Conservation (phyloP, 2,888 invertebrate genomes). For the Lamellibrachia columna region DNA sequence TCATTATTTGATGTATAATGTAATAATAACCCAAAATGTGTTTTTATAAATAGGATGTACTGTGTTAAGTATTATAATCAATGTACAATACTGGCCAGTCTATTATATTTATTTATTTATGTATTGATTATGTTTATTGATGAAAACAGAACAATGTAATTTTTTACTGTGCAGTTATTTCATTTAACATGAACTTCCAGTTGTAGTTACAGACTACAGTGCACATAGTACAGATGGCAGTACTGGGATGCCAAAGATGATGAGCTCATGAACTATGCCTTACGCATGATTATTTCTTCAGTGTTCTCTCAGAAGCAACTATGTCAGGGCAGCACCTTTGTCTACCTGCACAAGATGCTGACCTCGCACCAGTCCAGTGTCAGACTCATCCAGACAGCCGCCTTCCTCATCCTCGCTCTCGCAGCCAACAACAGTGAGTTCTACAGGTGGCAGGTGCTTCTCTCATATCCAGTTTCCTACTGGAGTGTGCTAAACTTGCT, state of each 20-base stretch:
- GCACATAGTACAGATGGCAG: too few relatives aligned
- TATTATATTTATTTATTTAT: not conserved
- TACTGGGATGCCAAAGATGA: too few relatives aligned
- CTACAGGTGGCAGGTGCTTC: not conserved
- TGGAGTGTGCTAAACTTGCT: too few relatives aligned
- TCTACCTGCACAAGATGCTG: slow-evolving; percentile 45
- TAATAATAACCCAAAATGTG: not conserved
- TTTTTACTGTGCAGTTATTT: not conserved
- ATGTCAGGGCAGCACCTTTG: slow-evolving; percentile 44
- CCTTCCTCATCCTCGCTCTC: slow-evolving; percentile 46
- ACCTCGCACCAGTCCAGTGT: slow-evolving; percentile 28
- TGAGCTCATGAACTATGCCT: not conserved
- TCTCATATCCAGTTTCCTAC: too few relatives aligned
- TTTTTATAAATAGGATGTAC: not conserved
- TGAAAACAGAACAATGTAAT: too few relatives aligned
- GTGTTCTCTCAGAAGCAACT: slow-evolving; percentile 51
- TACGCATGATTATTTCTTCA: slow-evolving; percentile 34
- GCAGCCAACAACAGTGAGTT: slow-evolving; percentile 52
- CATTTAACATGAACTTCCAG: not conserved
- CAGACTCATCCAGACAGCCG: slow-evolving; percentile 47
- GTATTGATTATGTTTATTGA: too few relatives aligned
- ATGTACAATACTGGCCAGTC: not conserved
- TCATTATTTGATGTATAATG: not conserved
- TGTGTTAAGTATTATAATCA: not conserved
- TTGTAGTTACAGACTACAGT: not conserved